Evolutionary conservation across 53 echinoderm and acorn worm genomes (phyloP).

Genomic region (Hippasteria phrygiana): DNA sequence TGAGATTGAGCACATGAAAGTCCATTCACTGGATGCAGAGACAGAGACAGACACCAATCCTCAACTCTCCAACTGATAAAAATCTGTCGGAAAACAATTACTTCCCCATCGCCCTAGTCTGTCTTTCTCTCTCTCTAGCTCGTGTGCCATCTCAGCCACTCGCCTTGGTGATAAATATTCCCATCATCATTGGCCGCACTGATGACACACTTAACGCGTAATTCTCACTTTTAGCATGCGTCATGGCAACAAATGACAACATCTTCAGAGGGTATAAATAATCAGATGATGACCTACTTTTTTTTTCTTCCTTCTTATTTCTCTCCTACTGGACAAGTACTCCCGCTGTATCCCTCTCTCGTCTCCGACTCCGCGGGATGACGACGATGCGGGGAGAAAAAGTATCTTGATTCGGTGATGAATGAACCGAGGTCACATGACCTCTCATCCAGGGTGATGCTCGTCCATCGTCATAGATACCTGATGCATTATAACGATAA

Average conservation of each 20-base stretch:
- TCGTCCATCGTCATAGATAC: constrained; percentile 46
- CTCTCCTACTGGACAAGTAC: neutral
- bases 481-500: constrained; percentile 53
- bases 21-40: constrained; percentile 5
- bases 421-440: constrained; percentile 38
- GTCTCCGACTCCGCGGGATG: constrained; percentile 2
- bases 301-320: constrained; percentile 12
- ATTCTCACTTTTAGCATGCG: constrained; percentile 49
- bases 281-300: constrained; percentile 48
- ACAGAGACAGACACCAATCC: constrained; percentile 12
- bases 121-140: constrained; percentile 12
- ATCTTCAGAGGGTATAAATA: constrained; percentile 36
- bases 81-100: constrained; percentile 43
- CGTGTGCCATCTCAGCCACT: constrained; percentile 17
- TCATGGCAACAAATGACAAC: constrained; percentile 61
- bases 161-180: constrained; percentile 30
- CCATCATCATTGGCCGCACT: constrained; percentile 27
- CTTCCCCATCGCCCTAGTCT: neutral
- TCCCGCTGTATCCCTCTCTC: neutral
- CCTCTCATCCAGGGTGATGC: constrained; percentile 40
- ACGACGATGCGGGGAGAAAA: neutral
- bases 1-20: constrained; percentile 7
- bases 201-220: constrained; percentile 57
- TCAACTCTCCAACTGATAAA: neutral
- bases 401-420: constrained; percentile 38